phyloP scores from a whole-genome alignment of 2,113 vertebrate genomes.

The Lates calcarifer region DNA sequence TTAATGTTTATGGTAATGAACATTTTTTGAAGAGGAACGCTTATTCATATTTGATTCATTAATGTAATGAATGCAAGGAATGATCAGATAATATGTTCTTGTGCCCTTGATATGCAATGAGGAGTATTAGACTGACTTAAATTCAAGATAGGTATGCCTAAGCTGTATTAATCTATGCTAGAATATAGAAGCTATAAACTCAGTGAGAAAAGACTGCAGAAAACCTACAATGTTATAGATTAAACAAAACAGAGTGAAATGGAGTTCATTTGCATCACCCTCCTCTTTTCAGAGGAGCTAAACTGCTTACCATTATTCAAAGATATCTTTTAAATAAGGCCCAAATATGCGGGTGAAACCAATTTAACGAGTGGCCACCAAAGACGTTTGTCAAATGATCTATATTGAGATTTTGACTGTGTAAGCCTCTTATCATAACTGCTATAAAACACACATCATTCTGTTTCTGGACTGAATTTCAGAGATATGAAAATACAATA shows the following conservation, averaged over 20 bases:
- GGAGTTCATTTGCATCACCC: constrained; percentile 86
- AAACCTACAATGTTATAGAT: constrained; percentile 80
- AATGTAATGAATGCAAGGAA: constrained; percentile 84
- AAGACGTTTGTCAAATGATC: constrained; percentile 87
- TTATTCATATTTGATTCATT: constrained; percentile 86
- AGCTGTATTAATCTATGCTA: constrained; percentile 74
- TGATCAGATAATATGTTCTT: constrained; percentile 78
- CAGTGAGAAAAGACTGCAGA: constrained; percentile 61
- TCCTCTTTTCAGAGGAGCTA: constrained; percentile 83
- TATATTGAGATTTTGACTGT: constrained; percentile 85
- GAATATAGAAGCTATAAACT: constrained; percentile 78
- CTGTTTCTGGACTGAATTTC: constrained; percentile 85
- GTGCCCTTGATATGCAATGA: constrained; percentile 82
- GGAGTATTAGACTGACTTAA: constrained; percentile 75
- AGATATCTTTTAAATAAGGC: constrained; percentile 87
- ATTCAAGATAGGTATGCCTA: constrained; percentile 77
- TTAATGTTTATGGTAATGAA: constrained; percentile 84
- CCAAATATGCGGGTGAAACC: constrained; percentile 87
- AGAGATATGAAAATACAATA: constrained; percentile 88
- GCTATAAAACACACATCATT: constrained; percentile 87
- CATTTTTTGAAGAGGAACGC: constrained; percentile 74
- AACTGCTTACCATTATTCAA: constrained; percentile 87
- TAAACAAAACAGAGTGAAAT: constrained; percentile 84
- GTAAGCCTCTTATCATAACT: constrained; percentile 87
- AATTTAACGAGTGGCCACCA: constrained; percentile 87